Evolutionary conservation across 2,797 vertebrate genomes (phyloP), one percentile per base, ranked within the genome.

Genomic region (Epinephelus malabaricus): DNA sequence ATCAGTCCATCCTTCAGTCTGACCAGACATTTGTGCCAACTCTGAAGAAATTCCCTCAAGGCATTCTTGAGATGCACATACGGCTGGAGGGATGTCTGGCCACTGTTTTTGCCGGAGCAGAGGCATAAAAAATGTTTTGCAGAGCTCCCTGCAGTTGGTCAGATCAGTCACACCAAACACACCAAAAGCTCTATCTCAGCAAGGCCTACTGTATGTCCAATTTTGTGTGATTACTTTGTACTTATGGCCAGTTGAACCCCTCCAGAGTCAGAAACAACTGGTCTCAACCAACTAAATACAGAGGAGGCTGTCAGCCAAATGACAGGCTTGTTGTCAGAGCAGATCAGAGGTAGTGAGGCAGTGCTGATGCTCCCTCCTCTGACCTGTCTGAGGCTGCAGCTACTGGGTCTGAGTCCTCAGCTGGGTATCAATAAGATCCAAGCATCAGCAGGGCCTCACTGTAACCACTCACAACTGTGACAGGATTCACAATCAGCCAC

Each of bases 281-380:
- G 53, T 65, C 47, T 65, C 61, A 18, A 60, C 13, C 53, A 23
- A 4, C 60, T 63, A n/a, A 53, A 59, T 30, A 50, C 69, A 76
- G 73, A 67, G 23, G 60, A 46, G 58, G 21, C 78, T 46, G 63
- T 72, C 70, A 80, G 59, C 30, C 27, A 61, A 61, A 77, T 77
- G 54, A 64, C 55, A 53, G 64, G 56, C 34, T 69, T 56, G 66
- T 68, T 68, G 72, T 81, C 75, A 64, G 73, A 72, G 73, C 54
- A 45, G 62, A 86, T 82, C 77, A 74, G 69, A 76, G 68, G 62
- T 43, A 53, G 61, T 8, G 46, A 70, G 69, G 49, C 47, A 27
- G 66, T 17, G 15, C 38, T 51, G 59, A 65, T 74, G 53, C 47
- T 61, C 15, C 73, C 38, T 73, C 60, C 50, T 49, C 55, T 77